phyloP scores from a whole-genome alignment of 2,113 vertebrate genomes.

The Spheniscus mendiculus region DNA sequence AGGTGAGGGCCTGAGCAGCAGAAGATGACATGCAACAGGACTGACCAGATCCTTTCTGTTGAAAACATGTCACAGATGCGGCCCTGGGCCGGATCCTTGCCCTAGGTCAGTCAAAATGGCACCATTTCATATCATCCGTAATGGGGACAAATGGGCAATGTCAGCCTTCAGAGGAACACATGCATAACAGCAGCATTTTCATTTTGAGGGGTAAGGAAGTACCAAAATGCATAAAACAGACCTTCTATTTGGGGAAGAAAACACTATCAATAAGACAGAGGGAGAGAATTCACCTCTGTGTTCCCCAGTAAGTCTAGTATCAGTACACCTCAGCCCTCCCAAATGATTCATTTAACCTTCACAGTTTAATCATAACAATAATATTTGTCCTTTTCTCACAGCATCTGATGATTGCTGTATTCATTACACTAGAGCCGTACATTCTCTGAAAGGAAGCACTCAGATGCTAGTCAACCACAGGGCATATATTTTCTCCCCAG shows the following conservation, averaged over 20 bases:
- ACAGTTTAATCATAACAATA: constrained; percentile 11
- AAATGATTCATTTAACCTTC: constrained; percentile 33
- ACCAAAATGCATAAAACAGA: not conserved
- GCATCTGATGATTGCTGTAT: not conserved
- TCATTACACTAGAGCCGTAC: not conserved
- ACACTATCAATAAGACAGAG: not conserved
- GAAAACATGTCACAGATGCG: not conserved
- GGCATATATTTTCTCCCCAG: constrained; percentile 20
- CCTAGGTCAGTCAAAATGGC: not conserved
- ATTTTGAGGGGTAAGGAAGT: not conserved
- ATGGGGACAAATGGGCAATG: not conserved
- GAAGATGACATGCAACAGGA: too few species aligned
- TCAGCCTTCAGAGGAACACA: not conserved
- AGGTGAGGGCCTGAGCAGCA: not conserved
- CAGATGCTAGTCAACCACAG: not conserved
- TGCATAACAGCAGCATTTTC: not conserved
- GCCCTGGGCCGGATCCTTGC: not conserved
- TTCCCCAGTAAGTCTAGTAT: not conserved
- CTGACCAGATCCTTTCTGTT: not conserved
- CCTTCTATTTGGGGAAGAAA: not conserved
- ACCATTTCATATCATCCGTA: not conserved
- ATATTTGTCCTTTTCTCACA: constrained; percentile 16
- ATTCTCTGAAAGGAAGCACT: not conserved
- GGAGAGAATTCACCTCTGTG: not conserved
- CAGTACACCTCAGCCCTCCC: not conserved